Evolutionary conservation across 2,113 vertebrate species (phyloP), one percentile per base, ranked within the genome.

Genomic region (Bucco capensis): DNA sequence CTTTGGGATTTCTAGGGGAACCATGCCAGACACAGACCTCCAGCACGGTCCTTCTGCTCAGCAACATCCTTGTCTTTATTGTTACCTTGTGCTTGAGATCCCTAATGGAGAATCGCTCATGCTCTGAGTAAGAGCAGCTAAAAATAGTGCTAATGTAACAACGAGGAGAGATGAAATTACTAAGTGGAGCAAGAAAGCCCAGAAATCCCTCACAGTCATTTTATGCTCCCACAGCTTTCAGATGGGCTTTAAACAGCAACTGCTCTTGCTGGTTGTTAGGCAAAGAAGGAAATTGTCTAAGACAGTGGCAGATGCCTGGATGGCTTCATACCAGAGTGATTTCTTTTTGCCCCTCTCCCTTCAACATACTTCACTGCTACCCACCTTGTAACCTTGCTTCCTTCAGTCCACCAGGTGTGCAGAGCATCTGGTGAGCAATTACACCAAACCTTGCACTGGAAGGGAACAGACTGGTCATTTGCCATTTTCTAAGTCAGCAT

Each of bases 121-220:
- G 46, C 62, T 91, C 50, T 28, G 85, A 92, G 62, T 76, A 91
- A 83, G 47, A 96, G 72, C 75, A 83, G 75, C 79, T 91, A 92
- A 96, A 94, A 86, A 95, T 94, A 96, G 75, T 10, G 14, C 79
- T 73, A 54, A 92, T 74, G 28, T 62, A 85, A 62, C 71, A 54
- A 66, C 54, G 58, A 89, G 67, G 79, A 89, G 60, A 80, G 38
- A 92, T 44, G 33, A 89, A 79, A 71, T 82, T 87, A 81, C 62
- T 14, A 75, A 92, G 58, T 24, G 21, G 19, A 92, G 66, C 33
- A 65, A 94, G 85, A 89, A 85, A 92, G 70, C 79, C 64, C 79
- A 93, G 85, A 92, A 96, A 61, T 33, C 64, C 82, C 78, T 91
- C 27, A 6, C 50, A n/a, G 47, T 86, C 75, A 61, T 93, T 91